Base-by-base conservation (phyloP, 2,113 vertebrate species). In the Nicator chloris region DNA sequence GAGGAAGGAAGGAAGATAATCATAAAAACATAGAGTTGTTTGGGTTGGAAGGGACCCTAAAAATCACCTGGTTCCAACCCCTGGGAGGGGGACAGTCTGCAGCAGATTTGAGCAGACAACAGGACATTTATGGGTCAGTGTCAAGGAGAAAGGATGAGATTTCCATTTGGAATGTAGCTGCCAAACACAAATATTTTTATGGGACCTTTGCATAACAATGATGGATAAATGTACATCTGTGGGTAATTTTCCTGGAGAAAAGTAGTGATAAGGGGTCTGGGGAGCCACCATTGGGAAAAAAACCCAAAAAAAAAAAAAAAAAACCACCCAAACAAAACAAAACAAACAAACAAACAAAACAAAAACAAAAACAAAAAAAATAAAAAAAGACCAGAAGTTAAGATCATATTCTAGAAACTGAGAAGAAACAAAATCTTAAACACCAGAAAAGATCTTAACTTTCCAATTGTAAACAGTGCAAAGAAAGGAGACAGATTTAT, bases 361-460 rank as follows among this genome's bases (percentile, higher is more conserved):
- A 39, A n/a, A 42, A 54, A 26, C 2, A 33, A 65, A 49, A 8
- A 18, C 42, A 42, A n/a, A 19, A 28, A 45, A 21, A 42, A 26
- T 2, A 19, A 13, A 40, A 20, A 20, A 40, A 9, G 1, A 21
- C 8, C 31, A 51, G 18, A 61, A 35, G 7, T 15, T 13, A 39
- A 30, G 6, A 44, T 57, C 13, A 44, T 13, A 31, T 13, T 49
- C 12, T 66, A 28, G 20, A 70, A 87, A 51, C 2, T 12, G 11
- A 64, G 13, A 59, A 47, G 15, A 68, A 88, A 22, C 5, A 69
- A 47, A 49, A n/a, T 15, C 39, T 47, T 63, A 54, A 64, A 71
- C 65, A 35, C 0, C 6, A 45, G 17, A 19, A 68, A 75, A 57
- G 0, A 5, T 40, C 40, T 56, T 76, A 39, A 72, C 6, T 1